Evolutionary conservation across 2,797 vertebrate genomes (phyloP).

Genomic region (Tenualosa ilisha): DNA sequence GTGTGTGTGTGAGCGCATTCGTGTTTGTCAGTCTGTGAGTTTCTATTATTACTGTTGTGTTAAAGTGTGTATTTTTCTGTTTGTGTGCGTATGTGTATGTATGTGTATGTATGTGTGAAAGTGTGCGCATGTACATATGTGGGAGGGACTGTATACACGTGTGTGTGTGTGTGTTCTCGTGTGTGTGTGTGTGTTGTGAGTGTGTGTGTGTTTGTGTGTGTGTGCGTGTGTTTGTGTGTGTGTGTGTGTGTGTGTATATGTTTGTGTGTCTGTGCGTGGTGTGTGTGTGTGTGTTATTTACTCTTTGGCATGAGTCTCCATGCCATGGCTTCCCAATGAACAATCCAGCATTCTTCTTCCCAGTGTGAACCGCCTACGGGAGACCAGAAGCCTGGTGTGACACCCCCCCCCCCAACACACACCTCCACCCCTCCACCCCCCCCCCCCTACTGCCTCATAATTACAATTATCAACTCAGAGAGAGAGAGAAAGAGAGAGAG

Average conservation of each 20-base stretch:
- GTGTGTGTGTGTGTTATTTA: conserved; percentile 6
- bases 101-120: background rate
- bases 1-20: background rate
- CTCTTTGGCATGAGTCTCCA: background rate
- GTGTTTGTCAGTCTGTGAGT: background rate
- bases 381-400: background rate
- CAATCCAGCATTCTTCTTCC: background rate
- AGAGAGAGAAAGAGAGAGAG: no score
- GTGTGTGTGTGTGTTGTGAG: background rate
- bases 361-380: background rate
- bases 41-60: no score
- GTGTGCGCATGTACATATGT: background rate
- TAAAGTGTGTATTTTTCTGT: background rate
- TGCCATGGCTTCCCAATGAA: background rate
- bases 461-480: conserved; percentile 3
- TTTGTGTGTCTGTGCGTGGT: conserved; percentile 2
- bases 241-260: background rate
- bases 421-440: background rate
- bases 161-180: background rate
- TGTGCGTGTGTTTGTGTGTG: background rate
- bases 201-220: background rate
- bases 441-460: background rate
- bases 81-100: background rate
- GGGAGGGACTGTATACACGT: no score
- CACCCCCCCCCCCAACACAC: background rate